Evolutionary conservation across 2,113 vertebrate genomes (phyloP).

Genomic region (Datnioides undecimradiatus): DNA sequence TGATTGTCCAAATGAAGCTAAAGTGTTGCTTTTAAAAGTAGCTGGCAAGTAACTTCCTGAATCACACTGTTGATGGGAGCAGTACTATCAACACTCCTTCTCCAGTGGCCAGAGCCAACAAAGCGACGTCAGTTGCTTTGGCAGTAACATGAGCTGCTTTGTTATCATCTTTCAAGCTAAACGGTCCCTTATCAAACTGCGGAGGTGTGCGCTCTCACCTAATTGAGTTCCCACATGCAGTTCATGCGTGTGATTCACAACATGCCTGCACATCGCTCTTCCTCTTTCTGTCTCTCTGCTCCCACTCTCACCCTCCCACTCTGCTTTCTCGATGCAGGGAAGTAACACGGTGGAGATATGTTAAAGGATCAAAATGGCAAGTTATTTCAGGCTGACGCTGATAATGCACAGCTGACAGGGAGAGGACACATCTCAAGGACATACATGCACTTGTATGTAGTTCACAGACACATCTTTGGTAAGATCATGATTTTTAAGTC

Average conservation of each 20-base stretch:
- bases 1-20: conserved; percentile 25
- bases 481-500: too few species aligned
- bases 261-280: conserved; percentile 36
- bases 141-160: not conserved
- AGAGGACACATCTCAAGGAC: too few species aligned
- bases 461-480: too few species aligned
- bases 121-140: not conserved
- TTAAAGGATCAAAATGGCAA: conserved; percentile 11
- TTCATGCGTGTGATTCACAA: conserved; percentile 54
- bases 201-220: conserved; percentile 33
- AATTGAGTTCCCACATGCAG: conserved; percentile 52
- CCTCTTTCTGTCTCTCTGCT: conserved; percentile 37
- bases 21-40: conserved; percentile 6
- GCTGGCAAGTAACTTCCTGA: conserved; percentile 1
- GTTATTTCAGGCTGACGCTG: too few species aligned
- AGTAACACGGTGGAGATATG: conserved; percentile 31
- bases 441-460: too few species aligned
- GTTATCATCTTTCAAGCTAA: conserved; percentile 29
- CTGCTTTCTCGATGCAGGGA: conserved; percentile 15
- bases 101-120: not conserved
- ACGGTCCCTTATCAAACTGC: conserved; percentile 48
- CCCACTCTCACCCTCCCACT: conserved; percentile 45
- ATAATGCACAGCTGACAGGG: not conserved
- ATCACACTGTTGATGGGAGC: not conserved
- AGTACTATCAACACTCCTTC: not conserved